phyloP scores from a whole-genome alignment of 2,113 vertebrate species.

The Siniperca knerii region DNA sequence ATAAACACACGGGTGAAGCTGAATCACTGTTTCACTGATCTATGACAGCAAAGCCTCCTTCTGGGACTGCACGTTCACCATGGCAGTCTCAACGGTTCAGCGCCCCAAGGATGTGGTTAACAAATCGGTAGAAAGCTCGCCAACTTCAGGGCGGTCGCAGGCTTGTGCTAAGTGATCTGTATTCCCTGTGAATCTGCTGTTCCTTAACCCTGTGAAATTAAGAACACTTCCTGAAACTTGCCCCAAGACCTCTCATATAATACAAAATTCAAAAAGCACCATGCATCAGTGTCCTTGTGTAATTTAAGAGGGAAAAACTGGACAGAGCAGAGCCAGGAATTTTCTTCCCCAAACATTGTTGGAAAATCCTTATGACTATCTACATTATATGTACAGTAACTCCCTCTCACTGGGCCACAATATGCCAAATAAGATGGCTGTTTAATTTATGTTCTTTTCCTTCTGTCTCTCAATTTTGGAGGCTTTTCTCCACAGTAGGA shows the following conservation, averaged over 20 bases:
- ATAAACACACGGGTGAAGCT: conserved; percentile 69
- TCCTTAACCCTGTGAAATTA: conserved; percentile 99
- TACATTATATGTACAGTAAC: not conserved
- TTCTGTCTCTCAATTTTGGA: conserved; percentile 36
- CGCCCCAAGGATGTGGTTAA: conserved; percentile 94
- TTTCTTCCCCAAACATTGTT: conserved; percentile 26
- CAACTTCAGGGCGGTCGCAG: conserved; percentile 91
- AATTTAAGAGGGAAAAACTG: conserved; percentile 90
- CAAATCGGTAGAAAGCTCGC: conserved; percentile 90
- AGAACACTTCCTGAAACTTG: conserved; percentile 97
- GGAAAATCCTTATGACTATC: not conserved
- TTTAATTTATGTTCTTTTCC: conserved; percentile 31
- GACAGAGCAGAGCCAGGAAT: conserved; percentile 78
- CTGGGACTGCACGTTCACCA: conserved; percentile 88
- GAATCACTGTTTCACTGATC: conserved; percentile 84
- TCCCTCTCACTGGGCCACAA: conserved; percentile 10
- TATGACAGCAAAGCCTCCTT: conserved; percentile 88
- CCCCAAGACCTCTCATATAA: conserved; percentile 95
- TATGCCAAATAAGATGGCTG: conserved; percentile 39
- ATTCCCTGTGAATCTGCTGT: conserved; percentile 98
- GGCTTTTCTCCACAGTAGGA: conserved; percentile 55
- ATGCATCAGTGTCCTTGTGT: conserved; percentile 97
- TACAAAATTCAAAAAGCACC: conserved; percentile 98
- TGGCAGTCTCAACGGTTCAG: conserved; percentile 91
- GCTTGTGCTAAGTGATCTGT: conserved; percentile 99